A percentile compares a stretch with the other conserved stretches of the same genome.
These are phyloP conservation scores for Papilio gigon DNA, from an alignment of 2,888 invertebrate species.

Conservation along the genomic window DNA sequence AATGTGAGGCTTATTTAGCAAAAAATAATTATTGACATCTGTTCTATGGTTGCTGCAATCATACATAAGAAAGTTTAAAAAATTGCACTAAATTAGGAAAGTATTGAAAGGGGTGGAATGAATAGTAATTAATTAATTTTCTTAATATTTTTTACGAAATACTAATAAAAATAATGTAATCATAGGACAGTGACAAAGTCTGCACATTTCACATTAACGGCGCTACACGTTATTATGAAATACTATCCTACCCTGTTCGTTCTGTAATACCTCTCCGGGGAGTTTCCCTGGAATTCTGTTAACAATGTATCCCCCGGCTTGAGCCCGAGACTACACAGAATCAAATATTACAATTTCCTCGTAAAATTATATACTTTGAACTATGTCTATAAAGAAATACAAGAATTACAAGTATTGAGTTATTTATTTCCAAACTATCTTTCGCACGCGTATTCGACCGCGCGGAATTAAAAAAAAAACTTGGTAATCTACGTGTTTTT, in stretches of 20 bases:
- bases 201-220: constrained; percentile 39
- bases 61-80: too few relatives aligned
- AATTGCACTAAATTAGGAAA: too few relatives aligned
- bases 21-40: too few relatives aligned
- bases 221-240: constrained; percentile 40
- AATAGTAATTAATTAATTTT: constrained; percentile 10
- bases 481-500: too few relatives aligned
- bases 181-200: constrained; percentile 34
- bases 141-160: neutral
- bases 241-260: constrained; percentile 34
- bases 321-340: constrained; percentile 27
- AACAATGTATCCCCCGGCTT: constrained; percentile 34
- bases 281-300: constrained; percentile 37
- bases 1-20: too few relatives aligned
- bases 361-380: constrained; percentile 18
- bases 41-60: too few relatives aligned
- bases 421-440: neutral
- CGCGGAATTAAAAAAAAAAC: too few relatives aligned
- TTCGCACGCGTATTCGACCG: too few relatives aligned
- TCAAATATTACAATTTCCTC: constrained; percentile 30
- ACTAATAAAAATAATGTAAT: constrained; percentile 33
- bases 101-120: neutral
- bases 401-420: neutral
- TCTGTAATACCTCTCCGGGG: constrained; percentile 39
- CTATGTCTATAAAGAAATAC: constrained; percentile 32